Conservation (phyloP, 2,797 vertebrate species). For the Melanotaenia maccullochi region DNA sequence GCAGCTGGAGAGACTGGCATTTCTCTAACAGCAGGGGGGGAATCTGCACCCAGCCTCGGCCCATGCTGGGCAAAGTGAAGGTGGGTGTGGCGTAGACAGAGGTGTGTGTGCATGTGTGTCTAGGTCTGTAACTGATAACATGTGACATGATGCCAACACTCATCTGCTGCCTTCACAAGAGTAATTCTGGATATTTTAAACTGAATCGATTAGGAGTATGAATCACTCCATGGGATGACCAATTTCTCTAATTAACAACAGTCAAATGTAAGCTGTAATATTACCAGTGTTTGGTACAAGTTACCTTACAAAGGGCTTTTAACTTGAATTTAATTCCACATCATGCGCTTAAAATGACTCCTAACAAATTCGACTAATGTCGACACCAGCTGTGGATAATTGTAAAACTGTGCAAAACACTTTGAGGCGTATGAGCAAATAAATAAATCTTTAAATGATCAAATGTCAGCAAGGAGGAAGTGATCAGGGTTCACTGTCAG, state of each 20-base stretch:
- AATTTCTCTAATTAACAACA: constrained; percentile 15
- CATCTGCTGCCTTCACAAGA: constrained; percentile 19
- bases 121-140: constrained; percentile 40
- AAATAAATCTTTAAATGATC: constrained; percentile 1
- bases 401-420: constrained; percentile 1
- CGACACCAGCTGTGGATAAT: constrained; percentile 25
- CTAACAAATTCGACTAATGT: constrained; percentile 36
- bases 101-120: constrained; percentile 12
- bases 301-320: constrained; percentile 14
- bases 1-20: constrained; percentile 76
- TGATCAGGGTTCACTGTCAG: constrained; percentile 17
- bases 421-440: constrained; percentile 9
- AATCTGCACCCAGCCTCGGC: constrained; percentile 64
- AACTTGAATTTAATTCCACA: constrained; percentile 23
- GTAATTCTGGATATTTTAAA: constrained; percentile 13
- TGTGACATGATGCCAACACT: constrained; percentile 34
- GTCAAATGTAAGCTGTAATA: constrained; percentile 11
- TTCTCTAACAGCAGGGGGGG: constrained; percentile 75
- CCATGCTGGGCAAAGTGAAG: constrained; percentile 65
- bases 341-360: constrained; percentile 30
- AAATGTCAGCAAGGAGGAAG: constrained; percentile 5
- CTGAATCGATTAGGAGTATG: constrained; percentile 10
- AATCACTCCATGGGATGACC: constrained; percentile 27
- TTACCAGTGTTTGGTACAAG: constrained; percentile 13
- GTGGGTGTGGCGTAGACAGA: constrained; percentile 50